Percentiles rank a stretch among this genome's conserved stretches.
Evolutionary conservation across 2,797 vertebrate genomes (phyloP).

Genomic region (Pygocentrus nattereri): DNA sequence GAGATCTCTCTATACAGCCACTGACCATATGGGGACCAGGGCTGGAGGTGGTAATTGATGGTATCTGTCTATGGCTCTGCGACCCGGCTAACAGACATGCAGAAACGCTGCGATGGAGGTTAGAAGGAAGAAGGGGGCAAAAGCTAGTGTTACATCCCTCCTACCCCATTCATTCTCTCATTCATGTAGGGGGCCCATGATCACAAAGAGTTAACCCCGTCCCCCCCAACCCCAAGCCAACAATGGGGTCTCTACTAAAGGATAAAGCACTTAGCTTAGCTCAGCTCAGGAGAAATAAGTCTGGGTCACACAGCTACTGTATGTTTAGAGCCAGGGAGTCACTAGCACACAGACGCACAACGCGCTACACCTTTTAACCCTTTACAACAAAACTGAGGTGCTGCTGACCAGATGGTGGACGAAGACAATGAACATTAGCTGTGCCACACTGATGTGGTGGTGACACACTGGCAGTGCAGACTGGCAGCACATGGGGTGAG

Average conservation of each 20-base stretch:
- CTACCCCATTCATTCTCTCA: slow-evolving; percentile 80
- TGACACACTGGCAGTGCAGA: slow-evolving; percentile 58
- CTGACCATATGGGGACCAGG: slow-evolving; percentile 84
- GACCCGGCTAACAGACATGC: slow-evolving; percentile 58
- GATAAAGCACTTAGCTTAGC: slow-evolving; percentile 52
- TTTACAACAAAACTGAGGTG: slow-evolving; percentile 59
- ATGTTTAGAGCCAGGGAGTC: slow-evolving; percentile 41
- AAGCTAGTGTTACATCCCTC: slow-evolving; percentile 82
- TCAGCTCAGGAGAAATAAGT: slow-evolving; percentile 35
- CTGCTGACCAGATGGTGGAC: slow-evolving; percentile 77
- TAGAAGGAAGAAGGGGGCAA: slow-evolving; percentile 61
- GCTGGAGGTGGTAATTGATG: slow-evolving; percentile 80
- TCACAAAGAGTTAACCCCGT: slow-evolving; percentile 82
- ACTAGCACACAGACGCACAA: slow-evolving; percentile 19
- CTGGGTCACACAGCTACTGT: slow-evolving; percentile 58
- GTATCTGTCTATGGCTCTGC: slow-evolving; percentile 76
- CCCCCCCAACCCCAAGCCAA: slow-evolving; percentile 68
- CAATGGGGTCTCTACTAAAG: slow-evolving; percentile 71
- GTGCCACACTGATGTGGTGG: slow-evolving; percentile 56
- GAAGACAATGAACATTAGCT: slow-evolving; percentile 58
- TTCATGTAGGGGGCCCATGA: slow-evolving; percentile 70
- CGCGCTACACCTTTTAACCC: slow-evolving; percentile 40
- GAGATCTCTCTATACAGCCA: slow-evolving; percentile 77
- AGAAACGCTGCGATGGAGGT: slow-evolving; percentile 53
- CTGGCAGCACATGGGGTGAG: slow-evolving; percentile 72